These are phyloP conservation scores for Muscidifurax raptorellus DNA, from an alignment of 1,140 invertebrate genomes.

Conservation along the genomic window DNA sequence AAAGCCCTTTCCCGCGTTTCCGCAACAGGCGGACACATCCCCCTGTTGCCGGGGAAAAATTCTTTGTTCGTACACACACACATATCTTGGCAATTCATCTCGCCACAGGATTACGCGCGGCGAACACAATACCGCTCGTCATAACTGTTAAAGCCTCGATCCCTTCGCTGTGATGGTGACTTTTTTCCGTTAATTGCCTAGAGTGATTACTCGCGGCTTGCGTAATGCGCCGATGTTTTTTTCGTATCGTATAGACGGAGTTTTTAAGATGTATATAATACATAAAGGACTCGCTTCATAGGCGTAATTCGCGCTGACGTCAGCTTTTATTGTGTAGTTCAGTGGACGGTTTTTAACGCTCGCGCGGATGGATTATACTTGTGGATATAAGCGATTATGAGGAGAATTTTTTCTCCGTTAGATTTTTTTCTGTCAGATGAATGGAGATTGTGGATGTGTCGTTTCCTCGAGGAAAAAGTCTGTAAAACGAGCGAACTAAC, in stretches of 20 bases:
- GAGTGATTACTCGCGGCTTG: neutral
- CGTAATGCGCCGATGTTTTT: neutral
- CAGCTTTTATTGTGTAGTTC: neutral
- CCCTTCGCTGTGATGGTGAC: neutral
- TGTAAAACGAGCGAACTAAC: neutral
- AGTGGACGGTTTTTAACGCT: too few relatives aligned
- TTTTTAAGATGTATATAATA: neutral
- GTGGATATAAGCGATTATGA: neutral
- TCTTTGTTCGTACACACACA: conserved; percentile 17
- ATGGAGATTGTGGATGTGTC: neutral
- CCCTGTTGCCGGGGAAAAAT: neutral
- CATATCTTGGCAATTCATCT: conserved; percentile 9
- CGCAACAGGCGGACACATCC: conserved; percentile 26
- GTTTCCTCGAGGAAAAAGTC: neutral
- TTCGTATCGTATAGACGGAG: too few relatives aligned
- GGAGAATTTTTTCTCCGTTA: neutral
- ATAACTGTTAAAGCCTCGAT: neutral
- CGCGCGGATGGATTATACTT: neutral
- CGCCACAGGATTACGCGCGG: neutral
- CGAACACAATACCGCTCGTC: neutral
- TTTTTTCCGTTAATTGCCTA: neutral
- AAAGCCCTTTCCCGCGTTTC: conserved; percentile 35
- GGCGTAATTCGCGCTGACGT: conserved; percentile 26
- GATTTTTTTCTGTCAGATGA: neutral
- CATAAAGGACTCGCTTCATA: neutral